These are phyloP conservation scores for Phasianus colchicus DNA, from an alignment of 2,113 vertebrate genomes.

Conservation along the genomic window DNA sequence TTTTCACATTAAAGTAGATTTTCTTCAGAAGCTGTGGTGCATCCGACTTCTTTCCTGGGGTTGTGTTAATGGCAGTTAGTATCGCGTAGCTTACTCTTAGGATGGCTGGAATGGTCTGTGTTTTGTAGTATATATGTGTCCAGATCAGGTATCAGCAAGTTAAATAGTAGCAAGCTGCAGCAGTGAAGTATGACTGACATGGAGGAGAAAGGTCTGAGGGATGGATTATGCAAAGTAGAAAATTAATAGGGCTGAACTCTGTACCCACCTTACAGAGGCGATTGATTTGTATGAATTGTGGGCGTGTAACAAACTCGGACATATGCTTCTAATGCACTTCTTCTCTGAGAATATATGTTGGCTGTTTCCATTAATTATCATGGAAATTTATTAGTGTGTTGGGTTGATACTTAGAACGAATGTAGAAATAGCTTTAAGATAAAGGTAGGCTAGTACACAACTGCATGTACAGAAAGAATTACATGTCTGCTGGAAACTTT, in stretches of 20 bases:
- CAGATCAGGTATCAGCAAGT: neutral
- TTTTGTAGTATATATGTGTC: rapidly evolving
- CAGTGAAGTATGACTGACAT: neutral
- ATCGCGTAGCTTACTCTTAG: neutral
- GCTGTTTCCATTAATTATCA: neutral
- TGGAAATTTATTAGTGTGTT: neutral
- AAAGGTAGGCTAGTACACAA: neutral
- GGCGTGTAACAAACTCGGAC: neutral
- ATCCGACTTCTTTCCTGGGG: conserved; percentile 9
- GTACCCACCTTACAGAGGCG: neutral
- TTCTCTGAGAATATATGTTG: neutral
- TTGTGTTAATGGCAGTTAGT: conserved; percentile 1
- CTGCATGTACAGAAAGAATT: neutral
- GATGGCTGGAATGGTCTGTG: neutral
- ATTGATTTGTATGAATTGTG: neutral
- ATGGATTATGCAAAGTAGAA: neutral
- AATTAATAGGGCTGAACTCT: neutral
- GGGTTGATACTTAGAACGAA: neutral
- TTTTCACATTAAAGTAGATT: neutral
- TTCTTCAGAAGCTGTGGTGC: neutral
- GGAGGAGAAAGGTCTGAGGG: neutral
- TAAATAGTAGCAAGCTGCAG: neutral
- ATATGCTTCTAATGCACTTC: neutral
- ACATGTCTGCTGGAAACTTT: neutral
- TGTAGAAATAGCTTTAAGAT: neutral